Base-by-base conservation (phyloP, 2,888 invertebrate genomes). In the Polymixis flavicincta region DNA sequence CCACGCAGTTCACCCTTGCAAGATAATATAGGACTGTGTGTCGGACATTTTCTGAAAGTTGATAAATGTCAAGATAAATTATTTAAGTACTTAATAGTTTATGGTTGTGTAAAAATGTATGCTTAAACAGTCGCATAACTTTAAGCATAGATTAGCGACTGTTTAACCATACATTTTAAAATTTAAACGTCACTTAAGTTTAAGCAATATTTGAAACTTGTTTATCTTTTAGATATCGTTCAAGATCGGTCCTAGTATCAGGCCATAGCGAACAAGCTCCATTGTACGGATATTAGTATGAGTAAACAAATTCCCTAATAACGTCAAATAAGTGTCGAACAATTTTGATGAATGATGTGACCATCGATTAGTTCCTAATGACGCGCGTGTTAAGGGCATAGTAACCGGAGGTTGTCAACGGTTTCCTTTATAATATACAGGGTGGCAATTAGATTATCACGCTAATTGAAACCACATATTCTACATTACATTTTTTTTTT, bases 291-390 rank as follows among this genome's bases (percentile, higher is more conserved):
- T 45, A 61, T n/a, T n/a, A 45, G 17, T 64, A 54, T 37, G 7
- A 42, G 7, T 65, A 48, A 3, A 76, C 19, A 42, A 42, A 37
- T 48, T 14, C 9, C 28, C 19, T 65, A 55, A 57, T 55, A 48
- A 48, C 19, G 19, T 50, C 19, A 64, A 60, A 66, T 59, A 67
- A 42, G 5, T 54, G 28, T 32, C 22, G 28, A 52, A 67, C 50
- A 50, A 71, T 60, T 52, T 65, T 77, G 83, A 76, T 61, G 13
- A 69, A 82, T 66, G 68, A 72, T 25, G 25, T 60, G 25, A 57
- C 17, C 25, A 57, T 69, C 45, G 60, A 82, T 77, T 69, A 82
- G 54, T 32, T 52, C 42, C 48, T 64, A 68, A 74, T 68, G 74
- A 59, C 66, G 48, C 14, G 9, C 14, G 19, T 68, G 57, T 76